phyloP scores from a whole-genome alignment of 53 echinoderm and acorn worm genomes.

The Paracentrotus lividus region DNA sequence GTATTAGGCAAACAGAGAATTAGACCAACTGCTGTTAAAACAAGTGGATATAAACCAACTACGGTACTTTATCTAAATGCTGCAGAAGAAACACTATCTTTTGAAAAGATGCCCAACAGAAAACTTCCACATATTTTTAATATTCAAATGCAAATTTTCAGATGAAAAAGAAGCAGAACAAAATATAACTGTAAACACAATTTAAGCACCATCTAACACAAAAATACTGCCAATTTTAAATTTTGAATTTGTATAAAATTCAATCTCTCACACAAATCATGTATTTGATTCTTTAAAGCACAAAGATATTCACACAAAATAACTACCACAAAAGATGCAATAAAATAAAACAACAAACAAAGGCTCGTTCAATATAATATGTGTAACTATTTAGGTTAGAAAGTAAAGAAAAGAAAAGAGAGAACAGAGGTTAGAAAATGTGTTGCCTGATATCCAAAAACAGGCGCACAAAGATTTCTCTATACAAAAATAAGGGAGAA shows the following conservation, averaged over 20 bases:
- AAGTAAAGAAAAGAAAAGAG: no score
- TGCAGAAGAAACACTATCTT: no score
- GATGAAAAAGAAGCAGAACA: background rate
- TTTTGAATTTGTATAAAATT: background rate
- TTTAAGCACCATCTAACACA: background rate
- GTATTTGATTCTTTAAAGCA: no score
- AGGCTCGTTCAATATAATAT: background rate
- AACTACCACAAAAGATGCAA: no score
- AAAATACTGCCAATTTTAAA: background rate
- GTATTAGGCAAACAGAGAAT: no score
- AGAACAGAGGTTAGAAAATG: background rate
- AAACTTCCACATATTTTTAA: background rate
- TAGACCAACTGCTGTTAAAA: no score
- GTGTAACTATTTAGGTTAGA: no score
- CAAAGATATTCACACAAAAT: no score
- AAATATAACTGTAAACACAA: background rate
- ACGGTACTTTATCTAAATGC: no score
- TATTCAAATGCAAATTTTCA: background rate
- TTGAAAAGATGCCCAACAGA: background rate
- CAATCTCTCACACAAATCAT: no score
- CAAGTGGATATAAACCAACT: no score
- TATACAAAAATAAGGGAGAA: background rate
- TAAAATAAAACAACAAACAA: background rate
- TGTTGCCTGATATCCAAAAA: background rate
- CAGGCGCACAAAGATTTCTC: background rate